Percentiles rank a stretch among this genome's conserved stretches.
Conservation (phyloP, 2,888 invertebrate genomes). For the Trichopria drosophilae region DNA sequence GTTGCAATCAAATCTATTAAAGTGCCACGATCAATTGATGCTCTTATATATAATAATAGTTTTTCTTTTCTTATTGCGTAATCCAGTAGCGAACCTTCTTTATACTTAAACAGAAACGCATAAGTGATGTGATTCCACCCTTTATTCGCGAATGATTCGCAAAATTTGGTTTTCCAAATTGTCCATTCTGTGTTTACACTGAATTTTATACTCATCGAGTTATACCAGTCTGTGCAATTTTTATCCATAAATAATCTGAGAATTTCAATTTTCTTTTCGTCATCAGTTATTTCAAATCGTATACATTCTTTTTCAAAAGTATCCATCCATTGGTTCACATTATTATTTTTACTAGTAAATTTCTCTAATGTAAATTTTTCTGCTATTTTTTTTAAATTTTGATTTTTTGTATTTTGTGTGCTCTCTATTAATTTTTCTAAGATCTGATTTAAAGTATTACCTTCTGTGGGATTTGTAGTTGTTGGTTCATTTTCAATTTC, state of each 20-base stretch:
- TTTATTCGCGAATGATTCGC: constrained; percentile 28
- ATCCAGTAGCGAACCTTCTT: constrained; percentile 29
- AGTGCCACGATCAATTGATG: constrained; percentile 35
- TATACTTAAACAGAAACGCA: constrained; percentile 27
- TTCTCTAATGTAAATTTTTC: too few relatives aligned
- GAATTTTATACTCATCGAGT: constrained; percentile 27
- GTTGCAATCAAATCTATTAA: constrained; percentile 43
- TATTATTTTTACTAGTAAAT: too few relatives aligned
- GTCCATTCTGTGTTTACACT: constrained; percentile 14
- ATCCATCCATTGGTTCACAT: constrained; percentile 37
- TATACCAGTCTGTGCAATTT: constrained; percentile 28
- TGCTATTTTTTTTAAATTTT: too few relatives aligned
- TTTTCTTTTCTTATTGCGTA: constrained; percentile 33
- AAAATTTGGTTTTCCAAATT: constrained; percentile 24
- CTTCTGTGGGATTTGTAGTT: too few relatives aligned
- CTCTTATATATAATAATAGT: neutral
- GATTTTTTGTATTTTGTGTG: too few relatives aligned
- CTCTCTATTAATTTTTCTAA: too few relatives aligned
- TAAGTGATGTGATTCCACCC: constrained; percentile 30
- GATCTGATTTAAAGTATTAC: too few relatives aligned
- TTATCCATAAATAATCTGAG: constrained; percentile 18
- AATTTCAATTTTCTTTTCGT: constrained; percentile 24
- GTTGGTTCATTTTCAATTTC: too few relatives aligned
- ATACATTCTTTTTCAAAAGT: constrained; percentile 36
- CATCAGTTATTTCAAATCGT: constrained; percentile 25